Evolutionary conservation across 2,113 vertebrate genomes (phyloP).

Genomic region (Carollia perspicillata): DNA sequence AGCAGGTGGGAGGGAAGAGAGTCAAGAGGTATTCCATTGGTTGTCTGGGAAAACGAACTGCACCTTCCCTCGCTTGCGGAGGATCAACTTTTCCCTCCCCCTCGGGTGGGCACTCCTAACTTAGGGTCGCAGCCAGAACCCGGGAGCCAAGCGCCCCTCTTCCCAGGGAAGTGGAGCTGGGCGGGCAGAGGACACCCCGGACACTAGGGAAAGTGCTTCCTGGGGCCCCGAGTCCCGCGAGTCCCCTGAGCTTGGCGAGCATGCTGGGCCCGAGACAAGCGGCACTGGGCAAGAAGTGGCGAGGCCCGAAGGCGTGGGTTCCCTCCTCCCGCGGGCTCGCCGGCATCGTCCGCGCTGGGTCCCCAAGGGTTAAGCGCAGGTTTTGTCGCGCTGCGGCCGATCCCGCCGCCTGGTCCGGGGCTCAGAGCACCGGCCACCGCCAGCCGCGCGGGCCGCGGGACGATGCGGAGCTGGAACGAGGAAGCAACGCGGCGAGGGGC

Average conservation of each 20-base stretch:
- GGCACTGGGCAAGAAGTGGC: neutral
- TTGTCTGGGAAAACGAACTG: constrained; percentile 61
- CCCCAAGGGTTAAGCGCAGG: constrained; percentile 12
- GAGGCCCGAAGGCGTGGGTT: neutral
- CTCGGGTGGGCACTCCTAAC: constrained; percentile 19
- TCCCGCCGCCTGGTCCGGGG: neutral
- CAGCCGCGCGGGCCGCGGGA: constrained; percentile 39
- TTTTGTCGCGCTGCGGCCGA: neutral
- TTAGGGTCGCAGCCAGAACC: neutral
- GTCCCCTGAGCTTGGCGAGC: neutral
- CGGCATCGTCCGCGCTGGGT: neutral
- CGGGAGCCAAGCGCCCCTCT: neutral
- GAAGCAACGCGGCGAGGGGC: constrained; percentile 92
- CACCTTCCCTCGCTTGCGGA: constrained; percentile 41
- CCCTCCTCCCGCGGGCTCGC: neutral
- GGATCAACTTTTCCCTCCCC: constrained; percentile 56
- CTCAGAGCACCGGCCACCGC: neutral
- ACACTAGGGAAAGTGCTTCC: neutral
- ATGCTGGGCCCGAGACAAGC: neutral
- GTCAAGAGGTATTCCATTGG: constrained; percentile 73
- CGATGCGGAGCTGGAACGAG: constrained; percentile 93
- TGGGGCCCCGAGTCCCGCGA: neutral
- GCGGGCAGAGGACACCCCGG: neutral
- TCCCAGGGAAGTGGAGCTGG: neutral
- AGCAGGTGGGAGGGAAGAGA: constrained; percentile 70